Percentiles rank a stretch among this genome's conserved stretches.
These are phyloP conservation scores for Morelia viridis DNA, from an alignment of 2,797 vertebrate species.

Conservation along the genomic window DNA sequence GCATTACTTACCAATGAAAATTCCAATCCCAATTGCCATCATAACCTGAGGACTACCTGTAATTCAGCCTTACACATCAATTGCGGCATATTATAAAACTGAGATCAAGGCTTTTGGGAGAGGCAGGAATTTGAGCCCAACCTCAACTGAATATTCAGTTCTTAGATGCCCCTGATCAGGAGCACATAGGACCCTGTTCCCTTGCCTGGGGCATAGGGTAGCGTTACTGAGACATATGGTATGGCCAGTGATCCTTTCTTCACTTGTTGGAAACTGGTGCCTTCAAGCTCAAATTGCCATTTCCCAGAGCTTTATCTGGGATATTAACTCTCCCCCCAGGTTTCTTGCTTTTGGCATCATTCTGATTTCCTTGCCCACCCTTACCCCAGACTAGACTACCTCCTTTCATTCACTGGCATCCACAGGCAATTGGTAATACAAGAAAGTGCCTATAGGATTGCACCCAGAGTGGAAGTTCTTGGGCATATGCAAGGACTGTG, in stretches of 20 bases:
- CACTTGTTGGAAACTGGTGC: neutral
- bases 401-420: too few species aligned
- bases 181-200: neutral
- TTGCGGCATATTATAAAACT: too few species aligned
- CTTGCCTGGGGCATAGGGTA: neutral
- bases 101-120: too few species aligned
- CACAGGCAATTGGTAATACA: neutral
- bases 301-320: neutral
- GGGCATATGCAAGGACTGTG: too few species aligned
- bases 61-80: too few species aligned
- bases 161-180: neutral
- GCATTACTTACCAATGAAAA: too few species aligned
- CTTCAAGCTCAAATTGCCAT: neutral
- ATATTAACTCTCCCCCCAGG: neutral
- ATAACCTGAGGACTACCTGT: too few species aligned
- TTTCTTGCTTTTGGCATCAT: neutral
- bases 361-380: neutral
- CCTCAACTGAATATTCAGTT: neutral
- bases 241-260: neutral
- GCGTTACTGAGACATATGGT: too few species aligned
- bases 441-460: too few species aligned
- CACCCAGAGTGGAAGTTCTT: neutral
- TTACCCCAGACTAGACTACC: neutral
- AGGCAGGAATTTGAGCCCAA: neutral
- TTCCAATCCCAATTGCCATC: too few species aligned